These are phyloP conservation scores for Pyrocephalus nanus DNA, from an alignment of 2,797 vertebrate species.

Conservation along the genomic window DNA sequence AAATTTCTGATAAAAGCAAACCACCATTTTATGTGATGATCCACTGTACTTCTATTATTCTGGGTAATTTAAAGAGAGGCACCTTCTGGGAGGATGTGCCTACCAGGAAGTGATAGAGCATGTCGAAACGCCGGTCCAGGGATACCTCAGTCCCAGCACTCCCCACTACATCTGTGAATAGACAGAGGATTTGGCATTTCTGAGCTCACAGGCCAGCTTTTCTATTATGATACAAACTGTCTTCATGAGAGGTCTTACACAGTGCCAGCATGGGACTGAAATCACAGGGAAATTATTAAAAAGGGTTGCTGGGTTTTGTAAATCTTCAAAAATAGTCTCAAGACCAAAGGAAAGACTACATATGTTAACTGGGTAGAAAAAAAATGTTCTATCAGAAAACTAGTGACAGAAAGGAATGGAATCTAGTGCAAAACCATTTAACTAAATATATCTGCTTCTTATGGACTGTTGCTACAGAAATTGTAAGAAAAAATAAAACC, in stretches of 20 bases:
- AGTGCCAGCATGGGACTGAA: background rate
- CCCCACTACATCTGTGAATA: background rate
- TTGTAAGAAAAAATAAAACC: background rate
- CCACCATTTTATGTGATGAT: background rate
- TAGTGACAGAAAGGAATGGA: background rate
- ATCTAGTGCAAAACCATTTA: background rate
- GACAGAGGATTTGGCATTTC: background rate
- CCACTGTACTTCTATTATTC: background rate
- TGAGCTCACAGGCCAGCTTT: background rate
- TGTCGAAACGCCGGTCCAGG: background rate
- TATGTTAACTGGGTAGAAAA: background rate
- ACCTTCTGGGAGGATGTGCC: background rate
- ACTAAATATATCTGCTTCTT: background rate
- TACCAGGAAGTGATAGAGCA: background rate
- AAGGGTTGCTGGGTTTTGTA: background rate
- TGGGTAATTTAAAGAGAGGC: background rate
- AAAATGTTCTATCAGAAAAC: background rate
- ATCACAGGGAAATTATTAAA: background rate
- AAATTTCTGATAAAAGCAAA: background rate
- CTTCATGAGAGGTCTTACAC: background rate
- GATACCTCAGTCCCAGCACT: background rate
- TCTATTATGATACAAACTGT: background rate
- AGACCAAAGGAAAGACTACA: background rate
- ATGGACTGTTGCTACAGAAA: background rate
- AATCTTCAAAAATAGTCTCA: background rate